Base-by-base conservation (phyloP, 2,113 vertebrate species). In the Notiomystis cincta region DNA sequence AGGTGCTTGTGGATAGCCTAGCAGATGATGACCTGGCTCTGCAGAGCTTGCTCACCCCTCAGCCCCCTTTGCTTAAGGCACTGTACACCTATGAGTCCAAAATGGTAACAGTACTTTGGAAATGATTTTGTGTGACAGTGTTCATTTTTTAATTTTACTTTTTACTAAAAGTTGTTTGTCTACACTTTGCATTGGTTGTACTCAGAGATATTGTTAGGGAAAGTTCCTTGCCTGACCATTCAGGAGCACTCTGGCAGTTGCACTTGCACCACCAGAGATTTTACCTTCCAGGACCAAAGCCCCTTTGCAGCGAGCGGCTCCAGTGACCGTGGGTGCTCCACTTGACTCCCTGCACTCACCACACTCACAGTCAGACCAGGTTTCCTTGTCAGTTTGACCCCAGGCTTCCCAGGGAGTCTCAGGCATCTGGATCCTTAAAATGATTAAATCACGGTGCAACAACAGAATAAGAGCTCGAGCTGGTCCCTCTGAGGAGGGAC, bases 71-170 rank as follows among this genome's bases (percentile, higher is more conserved):
- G 18, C 98, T 99, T 82, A 99, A 99, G 96, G 99, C 99, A 0
- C 97, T 99, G 33, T 99, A 99, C 94, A 99, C 99, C 75, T 99
- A 99, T 1, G 99, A 99, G 93, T 99, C 99, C 96, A 99, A 99
- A 98, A 99, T 99, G 99, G 99, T 99, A 98, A 98, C 93, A 47
- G 20, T n/a, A n/a, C 44, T 76, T 88, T 13, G 65, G 56, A 66
- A 67, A 56, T 3, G 0, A 35, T 47, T 61, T 57, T 85, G 40
- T 61, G 53, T 19, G 53, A 33, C 15, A 5, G 28, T 83, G 28
- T 38, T 57, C 22, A 24, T n/a, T 40, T 25, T 87, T 72, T 5
- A 20, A 23, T 71, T 53, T 21, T 37, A 38, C 8, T 54, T 51
- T 57, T 24, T 23, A 58, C 37, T 44, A 11, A 0, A 64, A 64